Evolutionary conservation across 2,797 vertebrate species (phyloP).

Genomic region (Poeciliopsis gracilis): DNA sequence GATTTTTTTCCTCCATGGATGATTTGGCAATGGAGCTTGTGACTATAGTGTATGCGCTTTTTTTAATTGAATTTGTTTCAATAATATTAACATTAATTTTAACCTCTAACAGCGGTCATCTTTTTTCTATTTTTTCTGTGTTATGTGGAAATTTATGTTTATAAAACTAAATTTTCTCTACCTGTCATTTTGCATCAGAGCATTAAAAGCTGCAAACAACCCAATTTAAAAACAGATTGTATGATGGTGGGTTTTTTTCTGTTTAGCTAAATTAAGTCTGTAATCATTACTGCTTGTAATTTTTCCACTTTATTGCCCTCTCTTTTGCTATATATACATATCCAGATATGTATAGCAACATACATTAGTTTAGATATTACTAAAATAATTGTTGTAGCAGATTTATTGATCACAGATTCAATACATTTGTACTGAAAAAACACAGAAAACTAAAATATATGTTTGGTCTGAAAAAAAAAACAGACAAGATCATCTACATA

Average conservation of each 20-base stretch:
- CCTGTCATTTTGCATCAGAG: not conserved
- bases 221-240: not conserved
- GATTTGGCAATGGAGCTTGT: not conserved
- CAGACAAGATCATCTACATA: not conserved
- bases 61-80: not conserved
- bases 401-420: not conserved
- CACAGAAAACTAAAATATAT: not conserved
- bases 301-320: not conserved
- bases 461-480: not conserved
- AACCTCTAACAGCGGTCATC: not conserved
- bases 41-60: constrained; percentile 1
- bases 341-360: too few relatives aligned
- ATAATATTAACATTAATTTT: not conserved
- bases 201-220: not conserved
- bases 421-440: not conserved
- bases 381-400: not conserved
- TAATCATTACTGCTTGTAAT: not conserved
- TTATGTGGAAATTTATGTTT: not conserved
- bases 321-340: not conserved
- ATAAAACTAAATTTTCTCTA: not conserved
- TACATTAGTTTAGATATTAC: not conserved
- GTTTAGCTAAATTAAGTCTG: not conserved
- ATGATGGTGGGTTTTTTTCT: not conserved
- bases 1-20: not conserved
- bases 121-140: not conserved